These are phyloP conservation scores for Elephas maximus DNA, from an alignment of 2,113 vertebrate genomes.

Conservation along the genomic window DNA sequence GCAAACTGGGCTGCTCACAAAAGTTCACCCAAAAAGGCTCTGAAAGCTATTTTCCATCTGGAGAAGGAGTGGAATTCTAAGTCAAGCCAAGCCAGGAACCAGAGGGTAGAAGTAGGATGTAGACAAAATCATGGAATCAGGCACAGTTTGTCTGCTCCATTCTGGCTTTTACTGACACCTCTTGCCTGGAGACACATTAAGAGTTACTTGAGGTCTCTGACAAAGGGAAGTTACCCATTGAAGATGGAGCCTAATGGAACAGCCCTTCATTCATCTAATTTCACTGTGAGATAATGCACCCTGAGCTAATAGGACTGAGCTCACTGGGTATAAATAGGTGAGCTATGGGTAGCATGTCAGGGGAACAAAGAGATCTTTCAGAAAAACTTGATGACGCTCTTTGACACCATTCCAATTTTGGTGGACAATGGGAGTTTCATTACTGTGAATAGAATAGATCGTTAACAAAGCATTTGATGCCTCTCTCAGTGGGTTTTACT, in stretches of 20 bases:
- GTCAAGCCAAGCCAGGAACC: background rate
- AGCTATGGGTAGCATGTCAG: conserved; percentile 2
- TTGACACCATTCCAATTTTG: conserved; percentile 42
- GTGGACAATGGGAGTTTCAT: conserved; percentile 71
- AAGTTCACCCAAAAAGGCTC: background rate
- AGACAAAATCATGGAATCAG: background rate
- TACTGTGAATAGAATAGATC: conserved; percentile 17
- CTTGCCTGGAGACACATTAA: background rate
- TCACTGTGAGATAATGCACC: background rate
- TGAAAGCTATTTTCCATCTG: background rate
- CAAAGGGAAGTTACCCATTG: background rate
- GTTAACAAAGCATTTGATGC: conserved; percentile 48
- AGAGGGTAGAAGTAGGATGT: no score
- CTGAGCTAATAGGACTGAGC: conserved; percentile 26
- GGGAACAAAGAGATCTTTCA: conserved; percentile 75
- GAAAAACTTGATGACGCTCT: conserved; percentile 25
- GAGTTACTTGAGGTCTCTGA: background rate
- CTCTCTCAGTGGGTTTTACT: conserved; percentile 61
- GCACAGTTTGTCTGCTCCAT: background rate
- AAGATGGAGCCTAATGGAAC: background rate
- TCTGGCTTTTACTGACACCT: background rate
- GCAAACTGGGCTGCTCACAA: background rate
- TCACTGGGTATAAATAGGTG: conserved; percentile 66
- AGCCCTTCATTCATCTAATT: background rate
- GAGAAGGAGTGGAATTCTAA: background rate